Evolutionary conservation across 1,140 invertebrate species (phyloP), one percentile per base, ranked within the genome.

Genomic region (Brachionus rotundiformis): DNA sequence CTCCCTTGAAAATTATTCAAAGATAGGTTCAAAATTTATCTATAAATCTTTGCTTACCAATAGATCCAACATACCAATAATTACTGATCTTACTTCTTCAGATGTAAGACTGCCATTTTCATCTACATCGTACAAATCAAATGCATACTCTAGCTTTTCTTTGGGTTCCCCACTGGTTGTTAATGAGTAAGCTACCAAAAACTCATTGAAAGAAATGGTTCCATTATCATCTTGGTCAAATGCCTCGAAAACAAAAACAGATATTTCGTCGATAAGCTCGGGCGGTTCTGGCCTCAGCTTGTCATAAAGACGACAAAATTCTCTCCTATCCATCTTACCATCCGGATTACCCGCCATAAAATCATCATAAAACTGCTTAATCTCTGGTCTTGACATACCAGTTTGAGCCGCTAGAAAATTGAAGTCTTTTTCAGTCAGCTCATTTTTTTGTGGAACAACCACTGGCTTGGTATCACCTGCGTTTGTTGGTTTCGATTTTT

Each of bases 201-300:
- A 54, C 23, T 79, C 59, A 79, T 36, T 63, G 16, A 79, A 79
- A 0, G 0, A 31, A 13, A 73, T 73, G 2, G 23, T 27, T 39
- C 79, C 79, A 23, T 65, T 81, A 0, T 29, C n/a, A 54, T 81
- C 79, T 63, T 23, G n/a, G 27, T 81, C 79, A 81, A 81, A 81
- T 41, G 59, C 79, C 19, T 31, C 25, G 19, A 81, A 81, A 41
- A 81, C 36, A 65, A 27, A 63, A 11, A 39, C 79, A 63, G 39
- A 65, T 8, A 81, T 81, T 63, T 81, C 54, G 6, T 81, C 77
- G 10, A 81, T n/a, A 0, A 29, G 19, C 19, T 81, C 77, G 16
- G 59, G 59, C 5, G 59, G 54, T 31, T 81, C 77, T 63, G 49
- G 77, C 29, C 77, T 61, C 10, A 81, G 25, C 6, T 27, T 13